These are phyloP conservation scores for Crocidura indochinensis DNA, from an alignment of 2,797 vertebrate genomes.

Conservation along the genomic window DNA sequence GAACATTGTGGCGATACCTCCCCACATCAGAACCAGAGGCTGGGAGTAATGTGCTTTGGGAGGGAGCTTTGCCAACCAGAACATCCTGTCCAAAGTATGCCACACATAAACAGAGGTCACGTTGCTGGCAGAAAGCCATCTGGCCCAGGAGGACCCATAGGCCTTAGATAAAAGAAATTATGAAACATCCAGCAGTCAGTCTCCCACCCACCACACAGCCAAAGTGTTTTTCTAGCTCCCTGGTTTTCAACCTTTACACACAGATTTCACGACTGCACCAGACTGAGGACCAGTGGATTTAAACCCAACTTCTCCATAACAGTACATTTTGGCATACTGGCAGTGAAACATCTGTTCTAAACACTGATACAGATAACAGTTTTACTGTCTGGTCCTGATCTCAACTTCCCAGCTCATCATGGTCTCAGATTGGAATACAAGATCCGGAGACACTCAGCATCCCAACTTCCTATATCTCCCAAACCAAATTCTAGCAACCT, in stretches of 20 bases:
- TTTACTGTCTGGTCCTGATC: background rate
- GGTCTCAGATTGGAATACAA: background rate
- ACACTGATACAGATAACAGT: background rate
- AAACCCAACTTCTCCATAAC: no score
- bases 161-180: background rate
- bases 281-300: no score
- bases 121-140: background rate
- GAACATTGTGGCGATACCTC: background rate
- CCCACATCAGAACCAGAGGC: background rate
- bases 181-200: background rate
- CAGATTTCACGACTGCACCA: no score
- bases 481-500: slow-evolving; percentile 2
- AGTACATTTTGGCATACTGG: no score
- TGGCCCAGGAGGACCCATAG: background rate
- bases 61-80: background rate
- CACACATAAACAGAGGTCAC: slow-evolving; percentile 71
- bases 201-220: no score
- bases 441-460: background rate
- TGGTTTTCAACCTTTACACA: no score
- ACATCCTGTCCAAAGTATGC: background rate
- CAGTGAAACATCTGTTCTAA: background rate
- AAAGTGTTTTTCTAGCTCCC: no score
- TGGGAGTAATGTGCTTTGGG: slow-evolving; percentile 8
- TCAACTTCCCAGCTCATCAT: background rate
- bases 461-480: background rate